A percentile compares a stretch with the other conserved stretches of the same genome.
Conservation (phyloP, 2,797 vertebrate species). For the Gymnopithys bicolor region DNA sequence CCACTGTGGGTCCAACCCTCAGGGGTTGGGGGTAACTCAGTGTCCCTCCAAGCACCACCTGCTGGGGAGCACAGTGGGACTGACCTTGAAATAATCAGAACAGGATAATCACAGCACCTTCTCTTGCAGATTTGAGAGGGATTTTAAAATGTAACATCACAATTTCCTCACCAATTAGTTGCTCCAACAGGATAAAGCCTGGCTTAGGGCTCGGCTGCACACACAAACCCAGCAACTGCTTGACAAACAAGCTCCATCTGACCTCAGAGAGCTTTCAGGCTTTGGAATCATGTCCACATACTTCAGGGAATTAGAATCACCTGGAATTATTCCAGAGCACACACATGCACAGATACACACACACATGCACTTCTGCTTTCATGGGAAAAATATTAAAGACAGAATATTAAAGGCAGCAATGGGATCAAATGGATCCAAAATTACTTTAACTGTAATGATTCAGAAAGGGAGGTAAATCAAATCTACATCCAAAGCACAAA, state of each 20-base stretch:
- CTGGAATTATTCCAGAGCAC: neutral
- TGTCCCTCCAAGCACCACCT: neutral
- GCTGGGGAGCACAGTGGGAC: neutral
- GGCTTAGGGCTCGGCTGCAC: neutral
- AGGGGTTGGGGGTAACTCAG: neutral
- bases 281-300: neutral
- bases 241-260: neutral
- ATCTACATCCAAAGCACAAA: neutral
- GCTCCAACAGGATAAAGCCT: neutral
- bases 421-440: neutral
- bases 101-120: neutral
- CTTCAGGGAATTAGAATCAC: neutral
- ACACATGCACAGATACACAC: neutral
- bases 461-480: neutral
- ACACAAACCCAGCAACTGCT: neutral
- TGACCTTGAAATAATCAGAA: neutral
- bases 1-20: neutral
- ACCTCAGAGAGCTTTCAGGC: neutral
- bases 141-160: neutral
- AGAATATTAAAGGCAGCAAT: neutral
- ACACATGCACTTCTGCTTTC: neutral
- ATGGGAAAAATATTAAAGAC: neutral
- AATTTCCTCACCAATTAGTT: neutral
- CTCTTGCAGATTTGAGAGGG: neutral
- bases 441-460: neutral